phyloP scores from a whole-genome alignment of 2,888 invertebrate species.

The Oconnorella tubifera region DNA sequence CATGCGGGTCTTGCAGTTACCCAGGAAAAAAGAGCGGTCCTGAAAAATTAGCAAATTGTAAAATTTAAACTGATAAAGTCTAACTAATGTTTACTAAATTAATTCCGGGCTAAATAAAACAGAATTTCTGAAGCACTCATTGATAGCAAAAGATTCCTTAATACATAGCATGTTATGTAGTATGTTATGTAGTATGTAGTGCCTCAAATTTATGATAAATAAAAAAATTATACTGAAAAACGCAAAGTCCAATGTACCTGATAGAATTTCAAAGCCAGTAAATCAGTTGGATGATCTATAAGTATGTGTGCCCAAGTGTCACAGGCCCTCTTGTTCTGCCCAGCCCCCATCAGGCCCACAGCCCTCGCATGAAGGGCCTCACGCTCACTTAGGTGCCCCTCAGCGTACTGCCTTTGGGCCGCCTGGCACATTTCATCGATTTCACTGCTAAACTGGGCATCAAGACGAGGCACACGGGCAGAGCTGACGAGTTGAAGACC shows the following conservation, averaged over 20 bases:
- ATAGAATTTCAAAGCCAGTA: slow-evolving; percentile 58
- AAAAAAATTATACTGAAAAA: no score
- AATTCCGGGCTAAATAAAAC: no score
- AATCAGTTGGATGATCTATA: slow-evolving; percentile 57
- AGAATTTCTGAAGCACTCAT: no score
- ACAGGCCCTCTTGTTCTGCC: slow-evolving; percentile 55
- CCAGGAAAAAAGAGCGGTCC: slow-evolving; percentile 59
- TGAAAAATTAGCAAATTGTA: no score
- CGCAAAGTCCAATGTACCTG: neutral
- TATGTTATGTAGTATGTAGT: no score
- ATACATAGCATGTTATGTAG: no score
- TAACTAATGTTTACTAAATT: no score
- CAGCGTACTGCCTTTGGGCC: slow-evolving; percentile 40
- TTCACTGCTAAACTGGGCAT: slow-evolving; percentile 46
- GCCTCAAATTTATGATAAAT: no score
- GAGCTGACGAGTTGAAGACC: slow-evolving; percentile 58
- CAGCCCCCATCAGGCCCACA: slow-evolving; percentile 54
- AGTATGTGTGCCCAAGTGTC: slow-evolving; percentile 58
- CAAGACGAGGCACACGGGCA: slow-evolving; percentile 45
- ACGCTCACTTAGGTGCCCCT: slow-evolving; percentile 39
- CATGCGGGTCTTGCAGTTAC: slow-evolving; percentile 52
- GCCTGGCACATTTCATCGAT: slow-evolving; percentile 48
- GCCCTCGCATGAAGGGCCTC: slow-evolving; percentile 58
- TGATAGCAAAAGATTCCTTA: no score
- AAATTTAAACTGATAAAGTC: no score